Percentiles rank a stretch among this genome's conserved stretches.
phyloP scores from a whole-genome alignment of 2,113 vertebrate species.

The Eptesicus fuscus region DNA sequence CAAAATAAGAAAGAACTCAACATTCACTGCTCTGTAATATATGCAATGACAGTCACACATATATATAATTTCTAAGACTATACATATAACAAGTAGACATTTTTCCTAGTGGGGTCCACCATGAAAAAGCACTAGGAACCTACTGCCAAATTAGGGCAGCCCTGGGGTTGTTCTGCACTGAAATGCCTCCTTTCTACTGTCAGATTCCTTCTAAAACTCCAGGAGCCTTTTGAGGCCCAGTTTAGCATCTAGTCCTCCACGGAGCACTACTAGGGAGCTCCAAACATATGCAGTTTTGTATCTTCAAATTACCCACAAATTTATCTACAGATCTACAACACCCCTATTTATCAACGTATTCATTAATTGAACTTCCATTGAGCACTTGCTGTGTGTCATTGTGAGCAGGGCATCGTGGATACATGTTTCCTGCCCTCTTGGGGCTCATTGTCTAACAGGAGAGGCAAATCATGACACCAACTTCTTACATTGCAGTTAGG shows the following conservation, averaged over 20 bases:
- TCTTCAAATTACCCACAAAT: neutral
- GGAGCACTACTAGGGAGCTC: neutral
- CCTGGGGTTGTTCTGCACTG: neutral
- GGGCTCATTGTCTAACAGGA: neutral
- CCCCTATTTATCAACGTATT: neutral
- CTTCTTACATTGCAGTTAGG: neutral
- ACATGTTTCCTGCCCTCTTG: neutral
- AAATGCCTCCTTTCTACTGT: neutral
- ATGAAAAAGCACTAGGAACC: neutral
- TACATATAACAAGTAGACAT: accelerated
- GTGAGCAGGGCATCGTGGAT: neutral
- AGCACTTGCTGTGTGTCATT: neutral
- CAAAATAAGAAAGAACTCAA: neutral
- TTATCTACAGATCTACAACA: neutral
- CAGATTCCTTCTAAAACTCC: neutral
- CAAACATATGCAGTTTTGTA: neutral
- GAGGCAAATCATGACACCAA: neutral
- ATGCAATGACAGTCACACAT: neutral
- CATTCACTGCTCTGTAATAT: neutral
- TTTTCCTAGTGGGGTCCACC: neutral
- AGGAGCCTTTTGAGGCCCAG: neutral
- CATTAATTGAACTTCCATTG: neutral
- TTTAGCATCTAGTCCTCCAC: neutral
- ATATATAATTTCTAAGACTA: neutral
- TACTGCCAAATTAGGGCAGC: neutral